Evolutionary conservation across 2,113 vertebrate species (phyloP).

Genomic region (Gopherus flavomarginatus): DNA sequence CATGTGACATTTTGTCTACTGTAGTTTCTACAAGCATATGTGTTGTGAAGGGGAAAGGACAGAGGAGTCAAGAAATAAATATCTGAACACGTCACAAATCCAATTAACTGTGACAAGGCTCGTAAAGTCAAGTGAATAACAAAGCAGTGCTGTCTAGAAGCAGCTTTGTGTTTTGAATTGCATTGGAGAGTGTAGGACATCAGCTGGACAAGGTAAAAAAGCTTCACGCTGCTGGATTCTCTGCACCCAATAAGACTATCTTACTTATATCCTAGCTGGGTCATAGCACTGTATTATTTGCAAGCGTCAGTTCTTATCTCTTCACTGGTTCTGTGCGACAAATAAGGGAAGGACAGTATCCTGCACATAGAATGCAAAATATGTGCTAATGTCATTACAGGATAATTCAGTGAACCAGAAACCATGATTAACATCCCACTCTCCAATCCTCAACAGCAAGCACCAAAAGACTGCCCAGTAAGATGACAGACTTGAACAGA

Average conservation of each 20-base stretch:
- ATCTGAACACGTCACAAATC: conserved; percentile 62
- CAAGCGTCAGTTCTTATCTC: conserved; percentile 50
- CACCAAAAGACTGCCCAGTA: not conserved
- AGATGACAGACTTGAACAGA: not conserved
- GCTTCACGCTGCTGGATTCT: conserved; percentile 40
- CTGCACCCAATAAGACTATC: not conserved
- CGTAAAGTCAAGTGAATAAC: conserved; percentile 59
- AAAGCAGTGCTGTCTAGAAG: conserved; percentile 52
- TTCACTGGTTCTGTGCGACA: not conserved
- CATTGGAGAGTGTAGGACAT: conserved; percentile 29
- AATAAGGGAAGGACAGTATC: not conserved
- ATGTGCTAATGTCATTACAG: conserved; percentile 1
- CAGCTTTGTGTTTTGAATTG: conserved; percentile 40
- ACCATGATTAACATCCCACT: not conserved
- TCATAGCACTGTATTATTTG: not conserved
- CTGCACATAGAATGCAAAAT: conserved; percentile 29
- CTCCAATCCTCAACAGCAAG: not conserved
- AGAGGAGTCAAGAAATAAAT: conserved; percentile 64
- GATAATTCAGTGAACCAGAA: conserved; percentile 40
- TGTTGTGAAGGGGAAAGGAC: conserved; percentile 8
- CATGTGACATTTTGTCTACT: not conserved
- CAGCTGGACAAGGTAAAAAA: conserved; percentile 37
- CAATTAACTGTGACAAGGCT: conserved; percentile 61
- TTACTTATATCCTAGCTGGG: not conserved
- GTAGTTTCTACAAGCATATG: not conserved